phyloP scores from a whole-genome alignment of 1,140 invertebrate genomes.

The Halesus radiatus region DNA sequence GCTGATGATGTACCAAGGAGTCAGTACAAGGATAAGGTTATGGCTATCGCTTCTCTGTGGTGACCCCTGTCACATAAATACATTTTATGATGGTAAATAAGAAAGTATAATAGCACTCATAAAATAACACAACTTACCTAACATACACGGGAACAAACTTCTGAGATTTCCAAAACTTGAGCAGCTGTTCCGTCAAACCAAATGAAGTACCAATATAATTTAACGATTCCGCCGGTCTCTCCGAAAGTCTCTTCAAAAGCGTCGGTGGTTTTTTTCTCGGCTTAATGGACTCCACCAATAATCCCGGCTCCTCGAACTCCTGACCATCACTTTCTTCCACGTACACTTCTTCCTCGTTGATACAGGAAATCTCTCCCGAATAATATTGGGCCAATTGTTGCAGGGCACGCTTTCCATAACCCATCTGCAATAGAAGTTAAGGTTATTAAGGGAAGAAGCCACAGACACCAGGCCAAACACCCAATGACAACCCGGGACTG shows the following conservation, averaged over 20 bases:
- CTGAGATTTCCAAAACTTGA: slow-evolving; percentile 92
- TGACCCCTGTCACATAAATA: no score
- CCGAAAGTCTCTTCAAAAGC: slow-evolving; percentile 81
- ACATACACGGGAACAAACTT: slow-evolving; percentile 93
- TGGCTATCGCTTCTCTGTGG: no score
- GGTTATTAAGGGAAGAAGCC: neutral
- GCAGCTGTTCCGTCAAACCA: slow-evolving; percentile 85
- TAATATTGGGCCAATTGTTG: slow-evolving; percentile 91
- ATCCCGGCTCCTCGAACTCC: slow-evolving; percentile 62
- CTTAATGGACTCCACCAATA: slow-evolving; percentile 76
- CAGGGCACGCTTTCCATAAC: slow-evolving; percentile 92
- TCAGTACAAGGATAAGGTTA: no score
- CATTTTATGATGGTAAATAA: no score
- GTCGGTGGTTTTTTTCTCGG: slow-evolving; percentile 79
- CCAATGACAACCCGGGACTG: no score
- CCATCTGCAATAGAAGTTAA: slow-evolving; percentile 79
- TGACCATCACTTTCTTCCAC: slow-evolving; percentile 63
- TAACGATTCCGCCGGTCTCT: slow-evolving; percentile 87
- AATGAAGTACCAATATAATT: slow-evolving; percentile 97
- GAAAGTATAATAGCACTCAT: no score
- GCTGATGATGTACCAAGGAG: no score
- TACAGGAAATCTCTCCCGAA: slow-evolving; percentile 81
- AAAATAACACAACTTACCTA: slow-evolving; percentile 68
- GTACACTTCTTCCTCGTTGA: slow-evolving; percentile 73
- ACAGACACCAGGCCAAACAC: no score